Evolutionary conservation across 2,113 vertebrate genomes (phyloP).

Genomic region (Zootoca vivipara): DNA sequence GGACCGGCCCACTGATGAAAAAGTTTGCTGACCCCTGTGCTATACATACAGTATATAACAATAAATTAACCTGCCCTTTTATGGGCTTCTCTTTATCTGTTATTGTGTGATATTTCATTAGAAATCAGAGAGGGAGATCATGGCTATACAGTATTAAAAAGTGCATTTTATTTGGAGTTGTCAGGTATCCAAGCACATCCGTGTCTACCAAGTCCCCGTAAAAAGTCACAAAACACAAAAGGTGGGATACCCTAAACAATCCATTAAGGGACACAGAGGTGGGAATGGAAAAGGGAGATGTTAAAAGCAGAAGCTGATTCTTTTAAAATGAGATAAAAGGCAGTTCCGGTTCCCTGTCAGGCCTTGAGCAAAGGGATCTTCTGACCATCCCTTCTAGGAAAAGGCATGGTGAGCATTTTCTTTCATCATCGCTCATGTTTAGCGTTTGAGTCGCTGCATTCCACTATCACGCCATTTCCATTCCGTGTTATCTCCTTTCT

Average conservation of each 20-base stretch:
- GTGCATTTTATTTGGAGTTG: constrained; percentile 71
- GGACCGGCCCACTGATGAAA: too few relatives aligned
- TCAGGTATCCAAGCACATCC: constrained; percentile 29
- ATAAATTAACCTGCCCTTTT: neutral
- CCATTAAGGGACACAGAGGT: constrained; percentile 22
- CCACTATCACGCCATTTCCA: constrained; percentile 76
- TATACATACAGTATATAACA: neutral
- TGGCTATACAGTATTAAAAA: constrained; percentile 59
- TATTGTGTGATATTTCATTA: neutral
- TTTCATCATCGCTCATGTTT: constrained; percentile 90
- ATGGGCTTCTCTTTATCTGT: neutral
- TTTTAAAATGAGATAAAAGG: constrained; percentile 12
- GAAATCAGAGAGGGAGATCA: neutral
- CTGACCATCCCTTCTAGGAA: neutral
- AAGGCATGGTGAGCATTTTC: neutral
- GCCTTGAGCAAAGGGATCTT: neutral
- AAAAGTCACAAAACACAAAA: constrained; percentile 21
- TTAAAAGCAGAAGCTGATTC: constrained; percentile 55
- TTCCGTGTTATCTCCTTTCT: constrained; percentile 79
- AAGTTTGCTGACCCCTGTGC: too few relatives aligned
- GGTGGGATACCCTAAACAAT: constrained; percentile 11
- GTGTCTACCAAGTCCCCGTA: neutral
- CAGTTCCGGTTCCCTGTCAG: constrained; percentile 27
- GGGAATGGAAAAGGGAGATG: constrained; percentile 12
- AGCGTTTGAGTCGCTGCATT: constrained; percentile 76